Evolutionary conservation across 1,140 invertebrate genomes (phyloP).

Genomic region (Hestina assimilis): DNA sequence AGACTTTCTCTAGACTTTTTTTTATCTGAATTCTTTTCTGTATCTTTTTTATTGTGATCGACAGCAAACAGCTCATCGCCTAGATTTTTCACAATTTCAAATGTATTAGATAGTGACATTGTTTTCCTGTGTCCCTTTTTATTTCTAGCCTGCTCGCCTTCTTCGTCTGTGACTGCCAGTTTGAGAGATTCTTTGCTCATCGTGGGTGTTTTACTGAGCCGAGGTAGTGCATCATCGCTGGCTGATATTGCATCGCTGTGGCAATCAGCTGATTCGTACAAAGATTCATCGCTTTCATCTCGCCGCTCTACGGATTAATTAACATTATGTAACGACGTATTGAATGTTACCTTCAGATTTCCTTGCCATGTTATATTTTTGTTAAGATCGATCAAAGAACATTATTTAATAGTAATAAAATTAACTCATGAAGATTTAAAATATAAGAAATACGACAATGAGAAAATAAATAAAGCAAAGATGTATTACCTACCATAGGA

Average conservation of each 20-base stretch:
- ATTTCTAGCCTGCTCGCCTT: constrained; percentile 50
- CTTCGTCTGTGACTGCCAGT: constrained; percentile 65
- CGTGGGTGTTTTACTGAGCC: constrained; percentile 59
- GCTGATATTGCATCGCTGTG: constrained; percentile 72
- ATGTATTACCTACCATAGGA: neutral
- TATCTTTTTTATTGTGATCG: constrained; percentile 59
- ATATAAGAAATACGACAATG: neutral
- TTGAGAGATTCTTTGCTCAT: constrained; percentile 73
- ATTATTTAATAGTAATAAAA: too few relatives aligned
- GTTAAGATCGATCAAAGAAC: neutral
- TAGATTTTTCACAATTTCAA: constrained; percentile 75
- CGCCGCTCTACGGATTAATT: constrained; percentile 53
- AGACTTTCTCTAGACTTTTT: constrained; percentile 72
- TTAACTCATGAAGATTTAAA: too few relatives aligned
- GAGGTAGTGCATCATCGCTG: constrained; percentile 64
- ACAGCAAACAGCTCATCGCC: constrained; percentile 76
- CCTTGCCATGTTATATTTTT: constrained; percentile 14
- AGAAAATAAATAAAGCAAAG: neutral
- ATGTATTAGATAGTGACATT: constrained; percentile 90
- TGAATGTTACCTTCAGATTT: constrained; percentile 7
- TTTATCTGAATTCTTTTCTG: constrained; percentile 69
- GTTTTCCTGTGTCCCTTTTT: constrained; percentile 83
- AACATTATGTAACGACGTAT: constrained; percentile 17
- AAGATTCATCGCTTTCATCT: constrained; percentile 71
- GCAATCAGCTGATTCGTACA: constrained; percentile 70